Evolutionary conservation across 1,140 invertebrate species (phyloP), one percentile per base, ranked within the genome.

Genomic region (Hesperophylax magnus): DNA sequence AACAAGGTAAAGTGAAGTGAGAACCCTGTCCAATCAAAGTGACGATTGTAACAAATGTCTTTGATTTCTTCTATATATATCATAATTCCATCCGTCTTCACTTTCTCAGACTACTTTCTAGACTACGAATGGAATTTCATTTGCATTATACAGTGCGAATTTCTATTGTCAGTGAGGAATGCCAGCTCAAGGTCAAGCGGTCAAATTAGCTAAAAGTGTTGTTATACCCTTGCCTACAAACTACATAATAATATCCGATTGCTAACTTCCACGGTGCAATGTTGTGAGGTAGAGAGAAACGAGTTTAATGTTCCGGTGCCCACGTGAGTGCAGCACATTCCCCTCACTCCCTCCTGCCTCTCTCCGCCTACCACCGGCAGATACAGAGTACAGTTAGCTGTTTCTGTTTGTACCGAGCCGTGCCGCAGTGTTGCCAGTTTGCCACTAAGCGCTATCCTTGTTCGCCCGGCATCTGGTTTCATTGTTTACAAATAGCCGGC

Each of bases 281-380:
- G 72, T 58, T 60, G n/a, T 58, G 47, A 52, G n/a, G 20, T 52
- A 31, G 39, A 60, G 24, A 60, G 54, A 72, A 79, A 79, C 78
- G 53, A 79, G 78, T 79, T 79, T 72, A 39, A 47, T 72, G 52
- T 79, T 79, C 69, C 67, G 65, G 22, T 58, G 67, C 54, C 69
- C 78, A 79, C 78, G 78, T 79, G 78, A 74, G 78, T 74, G 22
- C 39, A 18, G 27, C 67, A 39, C 34, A 54, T 15, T 7, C 52
- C 67, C 63, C 39, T n/a, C n/a, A n/a, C 47, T 52, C 7, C 56
- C 8, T 22, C 31, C 18, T 22, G 54, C 75, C 58, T 15, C 60
- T 22, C 60, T 5, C 24, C 60, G 0, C 58, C 15, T 6, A 47
- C 34, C 77, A 2, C 31, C 7, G 8, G 22, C 71, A 27, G 53